Conservation (phyloP, 64 coral and sea anemone species). For the Trachythela sp. region DNA sequence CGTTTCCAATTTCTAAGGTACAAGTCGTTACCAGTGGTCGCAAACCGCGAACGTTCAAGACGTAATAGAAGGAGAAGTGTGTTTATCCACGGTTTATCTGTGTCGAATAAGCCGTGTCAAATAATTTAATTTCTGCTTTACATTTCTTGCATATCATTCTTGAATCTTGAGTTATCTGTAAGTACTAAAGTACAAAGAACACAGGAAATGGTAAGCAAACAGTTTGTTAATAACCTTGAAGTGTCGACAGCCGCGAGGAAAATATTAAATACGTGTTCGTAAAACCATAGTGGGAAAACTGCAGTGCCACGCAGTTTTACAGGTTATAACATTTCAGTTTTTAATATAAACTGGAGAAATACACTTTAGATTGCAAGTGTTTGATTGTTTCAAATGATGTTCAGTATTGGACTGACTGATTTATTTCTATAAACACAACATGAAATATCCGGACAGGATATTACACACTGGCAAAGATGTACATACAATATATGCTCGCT, state of each 20-base stretch:
- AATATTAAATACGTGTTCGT: not conserved
- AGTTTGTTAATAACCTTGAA: not conserved
- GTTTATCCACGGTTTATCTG: too few species aligned
- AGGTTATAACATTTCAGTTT: not conserved
- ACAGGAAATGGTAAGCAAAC: constrained; percentile 32
- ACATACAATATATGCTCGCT: not conserved
- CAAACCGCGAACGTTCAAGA: too few species aligned
- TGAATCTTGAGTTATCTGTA: not conserved
- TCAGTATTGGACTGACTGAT: not conserved
- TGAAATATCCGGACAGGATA: not conserved
- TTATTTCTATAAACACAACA: not conserved
- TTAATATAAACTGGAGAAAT: not conserved
- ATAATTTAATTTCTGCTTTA: not conserved
- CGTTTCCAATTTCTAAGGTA: not conserved
- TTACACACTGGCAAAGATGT: not conserved
- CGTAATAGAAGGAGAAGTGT: not conserved
- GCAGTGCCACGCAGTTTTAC: not conserved
- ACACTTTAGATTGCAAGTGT: not conserved
- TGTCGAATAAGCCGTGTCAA: not conserved
- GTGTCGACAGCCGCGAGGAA: not conserved
- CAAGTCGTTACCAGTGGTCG: not conserved
- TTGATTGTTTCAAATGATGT: not conserved
- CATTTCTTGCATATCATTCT: not conserved
- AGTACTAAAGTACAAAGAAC: not conserved
- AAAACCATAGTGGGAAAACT: too few species aligned